Percentiles rank a stretch among this genome's conserved stretches.
These are phyloP conservation scores for Mycalesis mineus DNA, from an alignment of 2,888 invertebrate species.

Conservation along the genomic window DNA sequence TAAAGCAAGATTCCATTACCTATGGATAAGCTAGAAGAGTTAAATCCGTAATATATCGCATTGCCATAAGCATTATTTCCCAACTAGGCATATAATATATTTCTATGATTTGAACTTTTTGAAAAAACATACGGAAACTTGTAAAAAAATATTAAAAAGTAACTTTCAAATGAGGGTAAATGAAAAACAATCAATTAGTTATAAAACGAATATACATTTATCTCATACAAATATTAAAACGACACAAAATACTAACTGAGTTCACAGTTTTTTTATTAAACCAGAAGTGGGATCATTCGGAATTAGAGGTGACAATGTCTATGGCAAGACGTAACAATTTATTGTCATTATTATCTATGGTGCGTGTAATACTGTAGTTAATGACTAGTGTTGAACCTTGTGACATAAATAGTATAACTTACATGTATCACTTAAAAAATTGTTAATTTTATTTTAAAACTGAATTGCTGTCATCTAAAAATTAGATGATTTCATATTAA, in stretches of 20 bases:
- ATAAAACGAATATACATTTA: too few relatives aligned
- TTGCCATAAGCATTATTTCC: constrained; percentile 14
- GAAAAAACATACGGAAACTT: too few relatives aligned
- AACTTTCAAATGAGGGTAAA: too few relatives aligned
- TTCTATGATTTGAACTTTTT: too few relatives aligned
- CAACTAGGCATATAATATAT: too few relatives aligned
- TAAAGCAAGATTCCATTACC: constrained; percentile 16
- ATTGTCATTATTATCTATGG: constrained; percentile 31
- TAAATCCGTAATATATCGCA: constrained; percentile 15
- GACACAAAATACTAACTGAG: too few relatives aligned
- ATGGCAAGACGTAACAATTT: constrained; percentile 18
- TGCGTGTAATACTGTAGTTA: constrained; percentile 33
- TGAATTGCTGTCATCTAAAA: not conserved
- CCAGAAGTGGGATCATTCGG: not conserved
- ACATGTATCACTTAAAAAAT: constrained; percentile 21
- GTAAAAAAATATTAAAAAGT: too few relatives aligned
- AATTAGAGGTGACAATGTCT: constrained; percentile 7
- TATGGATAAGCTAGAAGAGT: constrained; percentile 15
- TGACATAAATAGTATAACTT: constrained; percentile 15
- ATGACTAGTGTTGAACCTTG: constrained; percentile 27
- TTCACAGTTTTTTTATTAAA: too few relatives aligned
- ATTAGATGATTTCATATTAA: too few relatives aligned
- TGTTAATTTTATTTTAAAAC: constrained; percentile 15
- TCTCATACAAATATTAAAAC: too few relatives aligned
- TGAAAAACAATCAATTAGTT: too few relatives aligned